Evolutionary conservation across 1,140 invertebrate species (phyloP), one percentile per base, ranked within the genome.

Genomic region (Solenopsis fugax): DNA sequence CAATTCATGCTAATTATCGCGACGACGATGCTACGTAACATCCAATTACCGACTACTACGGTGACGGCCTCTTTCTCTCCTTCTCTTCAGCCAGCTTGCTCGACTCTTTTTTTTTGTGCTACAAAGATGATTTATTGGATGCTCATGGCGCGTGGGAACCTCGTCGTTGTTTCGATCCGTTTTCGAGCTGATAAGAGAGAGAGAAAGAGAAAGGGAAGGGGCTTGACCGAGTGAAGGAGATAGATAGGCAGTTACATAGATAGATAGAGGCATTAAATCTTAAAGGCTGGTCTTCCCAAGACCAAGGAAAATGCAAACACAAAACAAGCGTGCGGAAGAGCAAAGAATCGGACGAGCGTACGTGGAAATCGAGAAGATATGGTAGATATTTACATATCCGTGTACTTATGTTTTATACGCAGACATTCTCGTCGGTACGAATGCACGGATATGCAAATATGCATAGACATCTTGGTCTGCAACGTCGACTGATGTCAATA

Each of bases 1-100:
- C 88, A 91, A 90, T 92, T 90, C 85, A 77, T 72, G 80, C 71
- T 92, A 92, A 93, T 93, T 92, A 92, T 91, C 85, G 54, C 72
- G 87, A 73, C 72, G 72, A 90, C 34, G 75, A 45, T 69, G 85
- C 73, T 75, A 60, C 80, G 90, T 85, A 85, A 92, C 90, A 88
- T 93, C 89, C 89, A 93, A 92, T 93, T 92, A 92, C 67, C 45
- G 10, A 34, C 62, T 60, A 34, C 62, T 60, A 78, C 58, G 50
- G 6, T 67, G 60, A 21, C 18, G 21, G 18, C n/a, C 69, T 24
- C 56, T 54, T 41, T 41, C 37, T 41, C 12, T 21, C n/a, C n/a
- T 18, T 50, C 21, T 12, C 13, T 21, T 13, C 24, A 29, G 13
- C 12, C 10, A 12, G n/a, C 7, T 48, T 45, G 21, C 12, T 60